Percentiles rank a stretch among this genome's conserved stretches.
Conservation (phyloP, 2,113 vertebrate genomes). For the Falco punctatus region DNA sequence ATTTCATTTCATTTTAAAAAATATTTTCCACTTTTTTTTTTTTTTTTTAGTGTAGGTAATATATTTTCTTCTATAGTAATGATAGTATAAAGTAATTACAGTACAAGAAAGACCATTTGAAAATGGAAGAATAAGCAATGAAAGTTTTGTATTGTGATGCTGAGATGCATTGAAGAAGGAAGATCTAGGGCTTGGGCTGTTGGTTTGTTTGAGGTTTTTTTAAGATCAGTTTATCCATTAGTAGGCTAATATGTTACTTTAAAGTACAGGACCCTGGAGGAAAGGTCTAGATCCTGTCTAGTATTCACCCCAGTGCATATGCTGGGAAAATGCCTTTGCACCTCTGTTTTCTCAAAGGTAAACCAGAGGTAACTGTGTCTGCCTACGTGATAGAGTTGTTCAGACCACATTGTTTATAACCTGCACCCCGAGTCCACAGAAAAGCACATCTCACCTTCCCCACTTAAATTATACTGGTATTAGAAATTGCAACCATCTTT, state of each 20-base stretch:
- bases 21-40: neutral
- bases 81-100: neutral
- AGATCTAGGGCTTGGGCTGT: neutral
- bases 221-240: neutral
- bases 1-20: neutral
- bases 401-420: neutral
- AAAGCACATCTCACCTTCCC: neutral
- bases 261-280: neutral
- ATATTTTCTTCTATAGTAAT: neutral
- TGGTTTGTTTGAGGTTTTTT: neutral
- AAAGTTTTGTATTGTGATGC: neutral
- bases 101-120: neutral
- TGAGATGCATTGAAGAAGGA: neutral
- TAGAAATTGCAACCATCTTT: neutral
- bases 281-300: neutral
- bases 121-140: neutral
- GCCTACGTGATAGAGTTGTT: neutral
- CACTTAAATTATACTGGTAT: neutral
- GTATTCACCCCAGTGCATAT: neutral
- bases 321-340: neutral
- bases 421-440: rapidly evolving
- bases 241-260: neutral
- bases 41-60: neutral
- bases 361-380: neutral
- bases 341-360: neutral